phyloP scores from a whole-genome alignment of 1,140 invertebrate species.

The Pinna nobilis region DNA sequence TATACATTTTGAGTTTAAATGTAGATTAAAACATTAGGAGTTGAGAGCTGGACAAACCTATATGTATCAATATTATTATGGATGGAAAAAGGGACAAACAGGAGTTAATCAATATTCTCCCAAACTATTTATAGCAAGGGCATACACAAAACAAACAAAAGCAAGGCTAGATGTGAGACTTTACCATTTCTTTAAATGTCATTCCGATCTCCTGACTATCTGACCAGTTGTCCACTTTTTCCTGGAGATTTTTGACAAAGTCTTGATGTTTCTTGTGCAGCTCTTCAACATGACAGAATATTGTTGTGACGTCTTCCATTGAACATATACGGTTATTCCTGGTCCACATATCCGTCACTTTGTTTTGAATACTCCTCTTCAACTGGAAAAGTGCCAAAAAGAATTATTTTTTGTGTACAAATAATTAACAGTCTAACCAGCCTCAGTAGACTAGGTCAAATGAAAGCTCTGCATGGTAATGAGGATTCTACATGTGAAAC shows the following conservation, averaged over 20 bases:
- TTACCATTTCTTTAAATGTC: conserved; percentile 84
- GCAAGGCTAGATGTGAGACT: too few relatives aligned
- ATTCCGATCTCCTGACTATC: conserved; percentile 82
- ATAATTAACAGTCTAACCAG: too few relatives aligned
- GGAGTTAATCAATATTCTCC: not conserved
- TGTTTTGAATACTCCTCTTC: conserved; percentile 82
- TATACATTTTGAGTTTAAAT: too few relatives aligned
- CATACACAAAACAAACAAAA: conserved; percentile 19
- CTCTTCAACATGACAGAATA: conserved; percentile 95
- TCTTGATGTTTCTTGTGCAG: conserved; percentile 86
- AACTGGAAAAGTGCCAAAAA: conserved; percentile 81
- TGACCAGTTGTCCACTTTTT: conserved; percentile 81
- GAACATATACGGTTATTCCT: conserved; percentile 78
- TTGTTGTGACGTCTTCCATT: conserved; percentile 91
- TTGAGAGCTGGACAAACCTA: not conserved
- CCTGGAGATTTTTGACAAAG: conserved; percentile 84
- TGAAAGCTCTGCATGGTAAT: not conserved
- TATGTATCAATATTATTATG: not conserved
- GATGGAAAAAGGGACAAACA: not conserved
- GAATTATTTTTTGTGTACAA: too few relatives aligned
- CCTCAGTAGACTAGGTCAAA: too few relatives aligned
- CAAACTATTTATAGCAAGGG: not conserved
- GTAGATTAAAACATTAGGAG: too few relatives aligned
- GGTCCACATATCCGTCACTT: conserved; percentile 2
- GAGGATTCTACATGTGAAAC: too few relatives aligned